Percentiles rank a stretch among this genome's conserved stretches.
Conservation (phyloP, 2,113 vertebrate species). For the Fukomys damarensis region DNA sequence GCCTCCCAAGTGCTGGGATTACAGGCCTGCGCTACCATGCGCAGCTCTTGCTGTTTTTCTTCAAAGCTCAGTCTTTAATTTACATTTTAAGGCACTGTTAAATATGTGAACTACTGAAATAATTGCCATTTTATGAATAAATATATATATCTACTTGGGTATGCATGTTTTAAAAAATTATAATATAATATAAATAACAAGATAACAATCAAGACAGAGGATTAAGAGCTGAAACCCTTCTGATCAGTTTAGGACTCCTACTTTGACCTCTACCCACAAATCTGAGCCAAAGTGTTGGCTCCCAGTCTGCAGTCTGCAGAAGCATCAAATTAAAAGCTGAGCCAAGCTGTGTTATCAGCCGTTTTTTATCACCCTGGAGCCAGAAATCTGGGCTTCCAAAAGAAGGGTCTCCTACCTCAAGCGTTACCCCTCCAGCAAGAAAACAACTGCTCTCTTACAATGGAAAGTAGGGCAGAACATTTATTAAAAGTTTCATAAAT, state of each 20-base stretch:
- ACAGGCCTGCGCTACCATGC: too few relatives aligned
- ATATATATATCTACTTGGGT: neutral
- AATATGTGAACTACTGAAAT: neutral
- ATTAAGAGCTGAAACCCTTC: neutral
- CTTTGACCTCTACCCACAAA: neutral
- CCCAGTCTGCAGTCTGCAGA: neutral
- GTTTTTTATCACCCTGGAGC: neutral
- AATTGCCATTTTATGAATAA: conserved; percentile 13
- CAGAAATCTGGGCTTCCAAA: neutral
- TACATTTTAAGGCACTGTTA: conserved; percentile 1
- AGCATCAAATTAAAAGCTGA: neutral
- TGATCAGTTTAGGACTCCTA: neutral
- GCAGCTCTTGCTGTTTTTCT: too few relatives aligned
- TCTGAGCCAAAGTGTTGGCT: neutral
- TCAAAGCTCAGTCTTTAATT: neutral
- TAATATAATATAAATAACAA: too few relatives aligned
- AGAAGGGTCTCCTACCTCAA: neutral
- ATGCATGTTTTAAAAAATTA: too few relatives aligned
- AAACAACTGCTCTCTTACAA: neutral
- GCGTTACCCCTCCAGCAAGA: neutral
- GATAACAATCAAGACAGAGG: neutral
- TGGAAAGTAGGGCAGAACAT: neutral
- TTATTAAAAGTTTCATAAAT: neutral
- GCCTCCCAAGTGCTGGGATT: too few relatives aligned
- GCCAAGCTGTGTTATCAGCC: neutral